Percentiles rank a stretch among this genome's conserved stretches.
Evolutionary conservation across 2,113 vertebrate genomes (phyloP).

Genomic region (Nyctereutes procyonoides): DNA sequence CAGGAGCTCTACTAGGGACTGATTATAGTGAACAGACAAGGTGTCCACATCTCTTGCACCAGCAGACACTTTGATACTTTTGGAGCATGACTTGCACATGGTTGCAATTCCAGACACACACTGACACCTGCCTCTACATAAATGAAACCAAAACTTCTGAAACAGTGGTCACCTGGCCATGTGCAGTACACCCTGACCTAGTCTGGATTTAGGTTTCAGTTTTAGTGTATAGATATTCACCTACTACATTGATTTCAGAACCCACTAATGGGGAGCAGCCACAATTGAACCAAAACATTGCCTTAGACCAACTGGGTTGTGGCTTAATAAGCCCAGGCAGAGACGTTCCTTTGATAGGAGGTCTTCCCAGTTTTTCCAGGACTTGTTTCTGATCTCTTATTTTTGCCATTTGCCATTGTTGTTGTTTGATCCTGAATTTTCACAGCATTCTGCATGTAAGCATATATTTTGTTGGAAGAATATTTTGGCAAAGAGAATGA

Average conservation of each 20-base stretch:
- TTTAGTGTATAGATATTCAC: background rate
- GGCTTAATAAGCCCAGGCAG: background rate
- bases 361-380: background rate
- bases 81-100: background rate
- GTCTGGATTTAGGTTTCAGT: background rate
- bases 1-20: background rate
- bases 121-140: background rate
- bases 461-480: background rate
- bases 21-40: background rate
- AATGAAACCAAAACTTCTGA: background rate
- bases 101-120: background rate
- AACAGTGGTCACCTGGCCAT: background rate
- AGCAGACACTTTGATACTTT: background rate
- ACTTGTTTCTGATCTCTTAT: background rate
- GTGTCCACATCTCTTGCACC: background rate
- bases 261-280: background rate
- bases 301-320: background rate
- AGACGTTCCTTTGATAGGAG: background rate
- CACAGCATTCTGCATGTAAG: background rate
- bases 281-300: background rate
- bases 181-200: background rate
- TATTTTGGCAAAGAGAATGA: background rate
- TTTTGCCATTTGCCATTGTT: background rate
- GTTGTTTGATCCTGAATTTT: background rate
- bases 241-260: slow-evolving; percentile 43